These are phyloP conservation scores for Micropoecilia bifurca DNA, from an alignment of 2,797 vertebrate genomes.

Conservation along the genomic window DNA sequence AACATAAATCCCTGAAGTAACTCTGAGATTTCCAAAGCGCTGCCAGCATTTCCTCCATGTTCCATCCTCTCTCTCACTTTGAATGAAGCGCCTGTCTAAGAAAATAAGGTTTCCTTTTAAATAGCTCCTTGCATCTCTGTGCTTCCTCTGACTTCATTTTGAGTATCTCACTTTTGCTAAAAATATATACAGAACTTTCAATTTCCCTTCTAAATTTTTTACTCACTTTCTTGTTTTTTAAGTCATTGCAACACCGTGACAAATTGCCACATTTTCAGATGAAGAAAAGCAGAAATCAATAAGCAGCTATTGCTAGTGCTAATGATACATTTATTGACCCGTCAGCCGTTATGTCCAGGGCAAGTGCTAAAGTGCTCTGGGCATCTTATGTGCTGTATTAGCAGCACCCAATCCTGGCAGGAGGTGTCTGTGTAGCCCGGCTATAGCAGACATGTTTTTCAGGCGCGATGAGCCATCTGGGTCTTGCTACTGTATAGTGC, in stretches of 20 bases:
- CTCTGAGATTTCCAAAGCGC: not conserved
- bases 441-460: slow-evolving; percentile 72
- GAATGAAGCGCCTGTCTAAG: slow-evolving; percentile 1
- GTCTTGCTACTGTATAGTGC: slow-evolving; percentile 74
- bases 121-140: not conserved
- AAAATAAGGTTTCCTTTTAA: not conserved
- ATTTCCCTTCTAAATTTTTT: not conserved
- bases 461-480: slow-evolving; percentile 81
- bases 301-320: slow-evolving; percentile 36
- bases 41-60: not conserved
- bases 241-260: slow-evolving; percentile 28
- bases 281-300: slow-evolving; percentile 43
- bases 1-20: not conserved
- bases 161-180: not conserved
- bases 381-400: slow-evolving; percentile 57
- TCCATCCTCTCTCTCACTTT: not conserved
- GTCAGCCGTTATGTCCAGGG: slow-evolving; percentile 52
- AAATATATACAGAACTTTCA: not conserved
- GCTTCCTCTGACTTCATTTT: not conserved
- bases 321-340: slow-evolving; percentile 67
- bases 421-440: slow-evolving; percentile 71
- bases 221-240: slow-evolving; percentile 6
- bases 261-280: slow-evolving; percentile 48
- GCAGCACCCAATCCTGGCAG: slow-evolving; percentile 73
- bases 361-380: slow-evolving; percentile 57